Evolutionary conservation across 2,888 invertebrate species (phyloP).

Genomic region (Sesamia inferens): DNA sequence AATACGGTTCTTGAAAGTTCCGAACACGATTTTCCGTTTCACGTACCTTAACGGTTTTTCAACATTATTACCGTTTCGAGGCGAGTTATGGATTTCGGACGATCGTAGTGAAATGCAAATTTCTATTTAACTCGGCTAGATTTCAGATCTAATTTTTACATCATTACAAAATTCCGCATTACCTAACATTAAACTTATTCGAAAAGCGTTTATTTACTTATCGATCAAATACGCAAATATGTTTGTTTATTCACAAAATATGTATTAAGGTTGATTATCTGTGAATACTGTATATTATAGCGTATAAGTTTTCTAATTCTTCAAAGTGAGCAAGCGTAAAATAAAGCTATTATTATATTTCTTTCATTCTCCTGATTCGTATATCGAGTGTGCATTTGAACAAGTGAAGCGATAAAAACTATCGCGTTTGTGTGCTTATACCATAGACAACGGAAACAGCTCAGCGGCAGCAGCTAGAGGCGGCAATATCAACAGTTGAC

Average conservation of each 20-base stretch:
- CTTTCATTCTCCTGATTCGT: not conserved
- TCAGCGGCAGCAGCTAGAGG: not conserved
- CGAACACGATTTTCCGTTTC: slow-evolving; percentile 50
- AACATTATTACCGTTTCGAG: slow-evolving; percentile 42
- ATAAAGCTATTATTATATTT: slow-evolving; percentile 16
- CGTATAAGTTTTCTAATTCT: not conserved
- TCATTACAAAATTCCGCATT: slow-evolving; percentile 30
- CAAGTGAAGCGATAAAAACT: slow-evolving; percentile 49
- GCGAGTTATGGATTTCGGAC: slow-evolving; percentile 13
- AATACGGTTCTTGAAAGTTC: slow-evolving; percentile 57
- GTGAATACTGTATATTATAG: not conserved
- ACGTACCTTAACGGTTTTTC: slow-evolving; percentile 50
- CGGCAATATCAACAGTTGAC: not conserved
- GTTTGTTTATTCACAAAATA: slow-evolving; percentile 1
- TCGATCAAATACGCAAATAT: not conserved
- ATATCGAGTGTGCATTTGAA: slow-evolving; percentile 39
- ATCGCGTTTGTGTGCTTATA: slow-evolving; percentile 35
- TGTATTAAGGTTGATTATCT: not conserved
- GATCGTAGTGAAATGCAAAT: slow-evolving; percentile 27
- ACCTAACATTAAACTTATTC: slow-evolving; percentile 14
- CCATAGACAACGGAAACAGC: not conserved
- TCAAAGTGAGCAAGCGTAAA: slow-evolving; percentile 18
- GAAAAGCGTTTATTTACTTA: slow-evolving; percentile 6
- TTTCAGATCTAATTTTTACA: slow-evolving; percentile 17
- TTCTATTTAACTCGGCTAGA: slow-evolving; percentile 17